These are phyloP conservation scores for Tachysurus fulvidraco DNA, from an alignment of 2,113 vertebrate species.

Conservation along the genomic window DNA sequence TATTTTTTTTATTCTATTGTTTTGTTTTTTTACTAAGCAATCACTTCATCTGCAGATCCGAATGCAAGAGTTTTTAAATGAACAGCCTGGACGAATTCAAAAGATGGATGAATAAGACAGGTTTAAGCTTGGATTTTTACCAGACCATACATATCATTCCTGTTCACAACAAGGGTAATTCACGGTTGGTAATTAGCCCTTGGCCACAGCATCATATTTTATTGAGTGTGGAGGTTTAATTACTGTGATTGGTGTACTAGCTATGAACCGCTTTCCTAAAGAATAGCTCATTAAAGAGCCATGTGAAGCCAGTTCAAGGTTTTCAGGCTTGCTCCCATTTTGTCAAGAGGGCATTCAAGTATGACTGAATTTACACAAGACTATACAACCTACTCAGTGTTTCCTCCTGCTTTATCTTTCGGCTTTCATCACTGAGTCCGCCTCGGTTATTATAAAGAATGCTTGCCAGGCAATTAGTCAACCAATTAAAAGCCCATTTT, in stretches of 20 bases:
- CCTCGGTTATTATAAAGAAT: conserved; percentile 35
- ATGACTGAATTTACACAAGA: conserved; percentile 19
- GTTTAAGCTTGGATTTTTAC: conserved; percentile 6
- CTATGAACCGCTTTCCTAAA: conserved; percentile 16
- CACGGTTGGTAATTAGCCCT: conserved; percentile 24
- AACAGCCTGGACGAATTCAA: neutral
- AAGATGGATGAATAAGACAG: neutral
- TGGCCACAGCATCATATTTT: conserved; percentile 9
- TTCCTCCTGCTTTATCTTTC: conserved; percentile 41
- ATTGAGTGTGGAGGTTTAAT: conserved; percentile 32
- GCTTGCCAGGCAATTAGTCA: conserved; percentile 50
- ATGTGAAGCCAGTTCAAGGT: neutral
- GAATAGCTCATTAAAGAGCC: conserved; percentile 30
- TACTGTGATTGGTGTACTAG: conserved; percentile 28
- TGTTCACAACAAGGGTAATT: conserved; percentile 23
- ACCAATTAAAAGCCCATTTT: conserved; percentile 52
- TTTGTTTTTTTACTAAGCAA: neutral
- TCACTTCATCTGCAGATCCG: neutral
- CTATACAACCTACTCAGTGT: neutral
- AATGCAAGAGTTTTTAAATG: neutral
- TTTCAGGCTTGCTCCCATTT: neutral
- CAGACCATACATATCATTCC: neutral
- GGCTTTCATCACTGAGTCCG: conserved; percentile 38
- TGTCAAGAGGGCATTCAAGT: neutral
- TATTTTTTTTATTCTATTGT: neutral